A percentile compares a stretch with the other conserved stretches of the same genome.
These are phyloP conservation scores for Cecidostiba fungosa DNA, from an alignment of 2,888 invertebrate genomes.

Conservation along the genomic window DNA sequence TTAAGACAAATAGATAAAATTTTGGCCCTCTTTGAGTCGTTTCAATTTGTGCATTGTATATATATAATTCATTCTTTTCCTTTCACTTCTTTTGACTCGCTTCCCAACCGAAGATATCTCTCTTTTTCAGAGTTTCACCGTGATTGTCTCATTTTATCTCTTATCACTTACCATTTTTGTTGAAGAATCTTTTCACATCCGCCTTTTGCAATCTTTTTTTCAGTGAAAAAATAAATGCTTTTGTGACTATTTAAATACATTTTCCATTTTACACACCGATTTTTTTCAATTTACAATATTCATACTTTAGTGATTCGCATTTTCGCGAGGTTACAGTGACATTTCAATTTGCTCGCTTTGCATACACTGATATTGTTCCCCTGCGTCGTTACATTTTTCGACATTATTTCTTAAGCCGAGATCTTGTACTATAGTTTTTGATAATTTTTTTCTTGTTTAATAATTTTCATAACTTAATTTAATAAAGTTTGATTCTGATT, in stretches of 20 bases:
- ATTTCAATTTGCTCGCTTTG: not conserved
- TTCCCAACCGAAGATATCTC: slow-evolving; percentile 7
- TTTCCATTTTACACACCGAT: slow-evolving; percentile 11
- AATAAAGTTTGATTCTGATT: not conserved
- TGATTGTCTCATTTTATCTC: slow-evolving; percentile 51
- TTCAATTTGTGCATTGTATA: not conserved
- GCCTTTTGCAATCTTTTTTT: not conserved
- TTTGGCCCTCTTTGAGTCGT: slow-evolving; percentile 19
- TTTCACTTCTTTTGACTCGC: not conserved
- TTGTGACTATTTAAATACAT: not conserved
- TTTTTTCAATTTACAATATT: slow-evolving; percentile 20
- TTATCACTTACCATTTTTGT: slow-evolving; percentile 19
- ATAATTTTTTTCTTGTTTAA: not conserved
- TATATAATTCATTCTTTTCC: not conserved
- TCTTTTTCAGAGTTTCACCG: slow-evolving; percentile 1
- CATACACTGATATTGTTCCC: slow-evolving; percentile 53
- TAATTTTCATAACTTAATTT: not conserved
- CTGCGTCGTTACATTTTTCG: slow-evolving; percentile 14
- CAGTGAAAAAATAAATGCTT: slow-evolving; percentile 50
- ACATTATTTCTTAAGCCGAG: slow-evolving; percentile 13
- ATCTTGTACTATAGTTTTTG: slow-evolving; percentile 21
- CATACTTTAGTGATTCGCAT: not conserved
- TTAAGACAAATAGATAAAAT: not conserved
- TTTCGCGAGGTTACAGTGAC: slow-evolving; percentile 12
- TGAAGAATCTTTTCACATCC: slow-evolving; percentile 1